A percentile compares a stretch with the other conserved stretches of the same genome.
Evolutionary conservation across 2,888 invertebrate species (phyloP).

Genomic region (Eupithecia pulchellata): DNA sequence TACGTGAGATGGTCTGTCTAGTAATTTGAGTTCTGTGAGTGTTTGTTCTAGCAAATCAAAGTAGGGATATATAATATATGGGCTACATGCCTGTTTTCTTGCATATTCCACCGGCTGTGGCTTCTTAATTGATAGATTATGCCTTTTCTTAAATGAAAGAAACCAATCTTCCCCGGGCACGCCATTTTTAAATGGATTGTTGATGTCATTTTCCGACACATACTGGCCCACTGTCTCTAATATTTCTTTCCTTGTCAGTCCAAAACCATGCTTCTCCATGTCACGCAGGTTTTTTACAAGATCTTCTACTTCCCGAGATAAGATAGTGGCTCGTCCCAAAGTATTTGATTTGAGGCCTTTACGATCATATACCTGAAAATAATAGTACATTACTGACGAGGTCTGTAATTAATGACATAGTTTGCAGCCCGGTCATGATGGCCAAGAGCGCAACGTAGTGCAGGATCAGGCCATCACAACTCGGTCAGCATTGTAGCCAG

Average conservation of each 20-base stretch:
- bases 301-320: slow-evolving; percentile 42
- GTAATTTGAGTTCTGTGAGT: slow-evolving; percentile 34
- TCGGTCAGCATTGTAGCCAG: slow-evolving; percentile 5
- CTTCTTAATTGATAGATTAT: too few species aligned
- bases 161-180: too few species aligned
- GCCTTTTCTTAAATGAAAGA: too few species aligned
- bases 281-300: slow-evolving; percentile 45
- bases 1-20: slow-evolving; percentile 37
- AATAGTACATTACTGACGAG: slow-evolving; percentile 14
- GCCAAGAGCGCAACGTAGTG: slow-evolving; percentile 6
- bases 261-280: slow-evolving; percentile 45
- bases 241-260: slow-evolving; percentile 10
- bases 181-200: too few species aligned
- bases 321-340: slow-evolving; percentile 39
- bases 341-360: slow-evolving; percentile 33
- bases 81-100: slow-evolving; percentile 45
- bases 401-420: slow-evolving; percentile 20
- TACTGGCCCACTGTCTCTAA: too few species aligned
- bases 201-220: too few species aligned
- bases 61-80: slow-evolving; percentile 40
- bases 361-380: slow-evolving; percentile 28
- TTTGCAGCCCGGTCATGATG: slow-evolving; percentile 6
- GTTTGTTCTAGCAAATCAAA: slow-evolving; percentile 44
- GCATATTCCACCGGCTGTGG: slow-evolving; percentile 28
- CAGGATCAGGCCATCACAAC: background rate